Evolutionary conservation across 2,888 invertebrate genomes (phyloP).

Genomic region (Beris chalybata): DNA sequence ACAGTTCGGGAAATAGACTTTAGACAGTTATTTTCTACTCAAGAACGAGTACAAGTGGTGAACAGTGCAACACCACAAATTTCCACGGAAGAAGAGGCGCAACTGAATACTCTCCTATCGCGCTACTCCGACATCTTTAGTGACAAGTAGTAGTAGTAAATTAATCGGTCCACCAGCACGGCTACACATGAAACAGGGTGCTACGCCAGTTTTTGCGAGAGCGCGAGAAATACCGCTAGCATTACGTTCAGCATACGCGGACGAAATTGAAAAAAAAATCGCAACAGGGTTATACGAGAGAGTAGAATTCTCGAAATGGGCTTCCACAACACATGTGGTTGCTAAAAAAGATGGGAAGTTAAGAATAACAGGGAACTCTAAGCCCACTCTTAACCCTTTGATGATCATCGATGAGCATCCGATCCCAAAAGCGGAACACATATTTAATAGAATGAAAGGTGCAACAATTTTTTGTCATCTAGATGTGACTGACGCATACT

Average conservation of each 20-base stretch:
- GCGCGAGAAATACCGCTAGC: conserved; percentile 4
- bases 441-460: conserved; percentile 31
- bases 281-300: conserved; percentile 31
- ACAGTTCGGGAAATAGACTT: conserved; percentile 1
- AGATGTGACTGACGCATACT: conserved; percentile 37
- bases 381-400: conserved; percentile 33
- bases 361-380: conserved; percentile 35
- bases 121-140: conserved; percentile 26
- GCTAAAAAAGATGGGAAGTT: conserved; percentile 32
- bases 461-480: conserved; percentile 32
- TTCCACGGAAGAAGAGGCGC: conserved; percentile 32
- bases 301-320: conserved; percentile 31
- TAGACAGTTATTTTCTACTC: background rate
- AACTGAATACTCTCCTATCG: conserved; percentile 35
- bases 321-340: conserved; percentile 34
- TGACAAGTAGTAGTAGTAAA: conserved; percentile 25
- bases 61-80: background rate
- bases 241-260: no score
- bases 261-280: no score
- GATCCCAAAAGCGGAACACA: conserved; percentile 27
- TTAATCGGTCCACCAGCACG: background rate
- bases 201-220: background rate
- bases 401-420: conserved; percentile 36
- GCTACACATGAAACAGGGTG: background rate
- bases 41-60: no score